These are phyloP conservation scores for Parapristionchus giblindavisi DNA, from an alignment of 2,888 invertebrate species.

Conservation along the genomic window DNA sequence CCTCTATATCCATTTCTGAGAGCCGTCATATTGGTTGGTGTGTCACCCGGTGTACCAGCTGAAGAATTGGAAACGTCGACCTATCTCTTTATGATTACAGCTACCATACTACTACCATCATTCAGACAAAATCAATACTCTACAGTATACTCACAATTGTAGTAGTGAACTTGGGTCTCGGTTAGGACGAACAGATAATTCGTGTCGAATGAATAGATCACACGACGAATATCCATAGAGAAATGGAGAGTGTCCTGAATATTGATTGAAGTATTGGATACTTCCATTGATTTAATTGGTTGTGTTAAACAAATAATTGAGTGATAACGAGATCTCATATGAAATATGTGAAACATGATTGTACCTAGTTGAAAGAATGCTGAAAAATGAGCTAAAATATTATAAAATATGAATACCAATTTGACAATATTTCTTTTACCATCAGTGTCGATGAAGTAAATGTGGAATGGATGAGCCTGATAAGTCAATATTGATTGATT, in stretches of 20 bases:
- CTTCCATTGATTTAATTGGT: too few relatives aligned
- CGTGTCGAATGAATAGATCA: slow-evolving; percentile 20
- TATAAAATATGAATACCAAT: neutral
- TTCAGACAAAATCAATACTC: neutral
- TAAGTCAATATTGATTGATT: neutral
- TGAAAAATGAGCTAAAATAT: neutral
- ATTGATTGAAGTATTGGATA: too few relatives aligned
- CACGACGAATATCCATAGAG: neutral
- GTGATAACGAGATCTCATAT: neutral
- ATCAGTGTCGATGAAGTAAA: neutral
- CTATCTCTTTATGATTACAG: too few relatives aligned
- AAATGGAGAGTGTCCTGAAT: neutral
- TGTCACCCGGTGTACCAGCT: neutral
- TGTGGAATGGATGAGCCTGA: slow-evolving; percentile 19
- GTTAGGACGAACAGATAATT: slow-evolving; percentile 22
- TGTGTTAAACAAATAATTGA: neutral
- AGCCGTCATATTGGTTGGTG: neutral
- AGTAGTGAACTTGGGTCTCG: slow-evolving; percentile 21
- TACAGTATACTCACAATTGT: slow-evolving; percentile 10
- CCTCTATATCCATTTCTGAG: slow-evolving; percentile 15
- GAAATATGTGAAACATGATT: neutral
- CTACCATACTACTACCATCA: neutral
- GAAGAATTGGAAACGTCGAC: neutral
- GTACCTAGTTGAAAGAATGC: neutral
- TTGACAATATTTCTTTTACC: neutral